Conservation (phyloP, 2,888 invertebrate genomes). For the Ochropleura leucogaster region DNA sequence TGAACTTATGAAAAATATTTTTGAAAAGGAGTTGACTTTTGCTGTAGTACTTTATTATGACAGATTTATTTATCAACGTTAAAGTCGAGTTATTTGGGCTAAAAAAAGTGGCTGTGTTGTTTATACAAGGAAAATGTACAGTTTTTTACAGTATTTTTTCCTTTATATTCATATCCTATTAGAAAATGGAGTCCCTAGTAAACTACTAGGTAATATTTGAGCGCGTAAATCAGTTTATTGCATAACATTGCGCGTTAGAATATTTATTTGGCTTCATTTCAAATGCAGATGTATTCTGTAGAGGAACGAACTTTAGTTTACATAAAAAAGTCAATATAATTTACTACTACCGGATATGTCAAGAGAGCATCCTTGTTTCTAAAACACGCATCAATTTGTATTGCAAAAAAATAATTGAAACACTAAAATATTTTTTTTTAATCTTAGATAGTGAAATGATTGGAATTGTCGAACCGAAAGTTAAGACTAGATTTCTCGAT, state of each 20-base stretch:
- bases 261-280: slow-evolving; percentile 60
- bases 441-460: neutral
- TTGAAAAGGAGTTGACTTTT: slow-evolving; percentile 32
- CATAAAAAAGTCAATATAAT: slow-evolving; percentile 34
- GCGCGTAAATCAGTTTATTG: slow-evolving; percentile 48
- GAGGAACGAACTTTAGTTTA: slow-evolving; percentile 18
- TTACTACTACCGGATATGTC: slow-evolving; percentile 8
- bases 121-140: slow-evolving; percentile 42
- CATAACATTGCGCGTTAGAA: slow-evolving; percentile 47
- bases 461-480: neutral
- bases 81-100: neutral
- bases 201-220: slow-evolving; percentile 43
- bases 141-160: slow-evolving; percentile 38
- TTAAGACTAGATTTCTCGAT: no score
- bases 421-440: neutral
- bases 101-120: slow-evolving; percentile 26
- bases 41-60: slow-evolving; percentile 24
- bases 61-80: slow-evolving; percentile 32
- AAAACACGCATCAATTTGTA: slow-evolving; percentile 6
- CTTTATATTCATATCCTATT: slow-evolving; percentile 48
- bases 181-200: slow-evolving; percentile 43
- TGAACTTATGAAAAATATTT: slow-evolving; percentile 46
- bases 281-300: slow-evolving; percentile 41
- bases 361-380: slow-evolving; percentile 6
- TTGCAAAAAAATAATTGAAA: neutral